These are phyloP conservation scores for Lethocerus indicus DNA, from an alignment of 1,140 invertebrate species.

Conservation along the genomic window DNA sequence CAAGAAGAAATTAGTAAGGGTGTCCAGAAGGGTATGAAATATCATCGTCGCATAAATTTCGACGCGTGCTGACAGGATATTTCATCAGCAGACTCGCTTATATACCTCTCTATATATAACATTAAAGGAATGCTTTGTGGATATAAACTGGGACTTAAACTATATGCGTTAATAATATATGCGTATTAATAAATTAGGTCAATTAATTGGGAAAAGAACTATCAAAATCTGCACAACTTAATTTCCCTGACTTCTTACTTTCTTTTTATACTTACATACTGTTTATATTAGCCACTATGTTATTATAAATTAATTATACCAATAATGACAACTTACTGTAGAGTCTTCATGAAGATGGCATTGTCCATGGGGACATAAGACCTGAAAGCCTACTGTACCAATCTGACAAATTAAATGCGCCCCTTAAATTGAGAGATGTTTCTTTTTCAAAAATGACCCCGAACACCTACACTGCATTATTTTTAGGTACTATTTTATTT, in stretches of 20 bases:
- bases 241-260: background rate
- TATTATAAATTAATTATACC: background rate
- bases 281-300: background rate
- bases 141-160: too few relatives aligned
- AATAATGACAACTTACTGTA: constrained; percentile 19
- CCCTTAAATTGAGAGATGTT: constrained; percentile 31
- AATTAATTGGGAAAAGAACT: background rate
- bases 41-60: too few relatives aligned
- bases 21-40: too few relatives aligned
- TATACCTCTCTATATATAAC: too few relatives aligned
- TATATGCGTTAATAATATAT: too few relatives aligned
- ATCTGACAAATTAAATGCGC: constrained; percentile 24
- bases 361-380: constrained; percentile 30
- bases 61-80: too few relatives aligned
- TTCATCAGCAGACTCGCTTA: too few relatives aligned
- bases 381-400: constrained; percentile 35
- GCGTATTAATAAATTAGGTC: background rate
- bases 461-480: constrained; percentile 6
- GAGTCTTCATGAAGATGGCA: constrained; percentile 29
- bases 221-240: background rate
- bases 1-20: too few relatives aligned
- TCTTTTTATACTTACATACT: background rate
- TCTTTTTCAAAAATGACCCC: constrained; percentile 24
- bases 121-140: too few relatives aligned
- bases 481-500: too few relatives aligned